These are phyloP conservation scores for Amphilophus citrinellus DNA, from an alignment of 2,113 vertebrate genomes.

Conservation along the genomic window DNA sequence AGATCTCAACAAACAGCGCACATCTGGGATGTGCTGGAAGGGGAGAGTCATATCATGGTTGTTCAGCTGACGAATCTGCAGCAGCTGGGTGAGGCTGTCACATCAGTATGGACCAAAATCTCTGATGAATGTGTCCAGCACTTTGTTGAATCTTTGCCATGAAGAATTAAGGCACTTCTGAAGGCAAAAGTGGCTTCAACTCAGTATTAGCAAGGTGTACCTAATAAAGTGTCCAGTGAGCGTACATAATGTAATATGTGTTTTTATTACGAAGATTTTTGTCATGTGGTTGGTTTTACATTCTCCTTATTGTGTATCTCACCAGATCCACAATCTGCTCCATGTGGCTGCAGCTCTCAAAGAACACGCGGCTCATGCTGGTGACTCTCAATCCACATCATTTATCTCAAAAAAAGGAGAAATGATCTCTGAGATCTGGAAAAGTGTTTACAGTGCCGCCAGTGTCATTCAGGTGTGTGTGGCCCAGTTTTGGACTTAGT, in stretches of 20 bases:
- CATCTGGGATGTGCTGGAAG: too few relatives aligned
- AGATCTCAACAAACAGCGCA: too few relatives aligned
- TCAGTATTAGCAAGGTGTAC: not conserved
- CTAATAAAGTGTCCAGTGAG: not conserved
- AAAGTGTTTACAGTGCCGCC: conserved; percentile 66
- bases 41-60: too few relatives aligned
- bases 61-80: too few relatives aligned
- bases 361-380: conserved; percentile 33
- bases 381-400: conserved; percentile 6
- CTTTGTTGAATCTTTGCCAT: not conserved
- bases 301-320: not conserved
- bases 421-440: conserved; percentile 66
- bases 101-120: not conserved
- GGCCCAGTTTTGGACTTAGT: not conserved
- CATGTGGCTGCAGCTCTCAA: conserved; percentile 73
- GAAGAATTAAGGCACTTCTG: not conserved
- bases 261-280: not conserved
- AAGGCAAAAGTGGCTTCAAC: not conserved
- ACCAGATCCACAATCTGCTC: conserved; percentile 72
- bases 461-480: conserved; percentile 9
- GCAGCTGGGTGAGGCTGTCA: too few relatives aligned
- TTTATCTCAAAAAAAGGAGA: conserved; percentile 11
- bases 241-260: not conserved
- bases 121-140: not conserved
- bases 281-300: not conserved